Base-by-base conservation (phyloP, 2,113 vertebrate genomes). In the Pardalotus punctatus region DNA sequence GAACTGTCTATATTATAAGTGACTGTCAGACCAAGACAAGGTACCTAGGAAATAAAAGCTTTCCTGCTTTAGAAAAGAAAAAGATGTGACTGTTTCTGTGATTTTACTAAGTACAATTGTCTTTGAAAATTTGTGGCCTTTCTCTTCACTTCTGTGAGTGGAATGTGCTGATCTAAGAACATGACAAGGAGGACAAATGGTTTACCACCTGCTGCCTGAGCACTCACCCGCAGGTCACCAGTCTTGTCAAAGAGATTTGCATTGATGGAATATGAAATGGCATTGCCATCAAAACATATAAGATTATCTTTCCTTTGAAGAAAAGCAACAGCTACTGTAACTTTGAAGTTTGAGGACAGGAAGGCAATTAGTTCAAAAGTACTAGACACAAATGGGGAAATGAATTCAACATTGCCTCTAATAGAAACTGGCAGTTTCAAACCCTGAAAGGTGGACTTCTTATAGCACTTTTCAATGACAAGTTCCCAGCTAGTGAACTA, bases 191-290 rank as follows among this genome's bases (percentile, higher is more conserved):
- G 45, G 50, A 89, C 42, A 85, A 97, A 76, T 27, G 38, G 21
- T 81, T 86, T 85, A 65, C 73, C 91, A 96, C 93, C 93, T 92
- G 89, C 86, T 95, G 91, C 48, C 77, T 79, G 83, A 87, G 78
- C 72, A 38, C 74, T 90, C 45, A 73, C 82, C 88, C 8, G 0
- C 58, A 80, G 90, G 92, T 90, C 88, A 92, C 54, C 50, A 57
- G 54, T 38, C 62, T 56, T 94, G 92, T 94, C 95, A 94, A 80
- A 92, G 58, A 88, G 79, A 97, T 95, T 90, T 93, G 35, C 54
- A 47, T 27, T 86, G 92, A 92, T 0, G 2, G 35, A 80, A 93
- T 90, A 82, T 73, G 90, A 97, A 93, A 86, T 94, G 89, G 23
- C 93, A 81, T 42, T 76, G 35, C 89, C 53, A 89, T 96, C 94